Conservation (phyloP, 2,113 vertebrate genomes). For the Perca fluviatilis region DNA sequence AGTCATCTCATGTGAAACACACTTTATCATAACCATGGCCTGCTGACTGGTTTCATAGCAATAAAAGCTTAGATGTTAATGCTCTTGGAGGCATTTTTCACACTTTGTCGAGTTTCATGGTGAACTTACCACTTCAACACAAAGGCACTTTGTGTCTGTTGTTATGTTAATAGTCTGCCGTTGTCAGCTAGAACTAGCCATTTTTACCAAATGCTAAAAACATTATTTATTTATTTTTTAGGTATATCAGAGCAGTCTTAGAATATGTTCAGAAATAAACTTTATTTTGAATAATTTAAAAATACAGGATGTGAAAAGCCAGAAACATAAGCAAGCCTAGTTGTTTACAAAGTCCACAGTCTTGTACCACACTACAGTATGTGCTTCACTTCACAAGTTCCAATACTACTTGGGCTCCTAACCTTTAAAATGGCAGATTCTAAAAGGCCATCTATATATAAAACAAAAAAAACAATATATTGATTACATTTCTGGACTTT, state of each 20-base stretch:
- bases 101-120: conserved; percentile 20
- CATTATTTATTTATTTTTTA: conserved; percentile 2
- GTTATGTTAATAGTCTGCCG: conserved; percentile 21
- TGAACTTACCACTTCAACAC: conserved; percentile 22
- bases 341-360: conserved; percentile 1
- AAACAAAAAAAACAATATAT: conserved; percentile 3
- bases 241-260: not conserved
- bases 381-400: not conserved
- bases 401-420: not conserved
- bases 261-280: conserved; percentile 4
- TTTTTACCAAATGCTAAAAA: not conserved
- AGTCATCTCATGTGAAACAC: not conserved
- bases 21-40: not conserved
- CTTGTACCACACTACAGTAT: not conserved
- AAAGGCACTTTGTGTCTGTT: conserved; percentile 35
- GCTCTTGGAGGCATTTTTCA: conserved; percentile 1
- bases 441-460: conserved; percentile 1
- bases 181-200: not conserved
- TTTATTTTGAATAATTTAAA: conserved; percentile 66
- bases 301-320: conserved; percentile 34
- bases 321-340: conserved; percentile 3
- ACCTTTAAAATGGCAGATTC: conserved; percentile 1
- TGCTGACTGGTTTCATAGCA: conserved; percentile 19
- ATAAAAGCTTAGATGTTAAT: conserved; percentile 38
- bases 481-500: not conserved